Base-by-base conservation (phyloP, 2,888 invertebrate species). In the Epirrhoe tristata region DNA sequence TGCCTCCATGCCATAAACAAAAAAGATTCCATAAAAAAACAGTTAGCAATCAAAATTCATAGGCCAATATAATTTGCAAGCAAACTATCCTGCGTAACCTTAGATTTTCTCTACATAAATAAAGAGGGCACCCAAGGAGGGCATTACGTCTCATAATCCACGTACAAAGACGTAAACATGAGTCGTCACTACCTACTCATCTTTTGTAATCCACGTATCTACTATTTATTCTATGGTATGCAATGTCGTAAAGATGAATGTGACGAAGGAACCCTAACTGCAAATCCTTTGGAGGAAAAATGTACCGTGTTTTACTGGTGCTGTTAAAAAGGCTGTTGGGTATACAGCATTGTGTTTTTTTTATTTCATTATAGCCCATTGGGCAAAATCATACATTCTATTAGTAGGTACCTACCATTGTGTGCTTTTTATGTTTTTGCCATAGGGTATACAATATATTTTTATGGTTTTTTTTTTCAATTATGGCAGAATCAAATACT, bases 71-170 rank as follows among this genome's bases (percentile, higher is more conserved):
- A 85, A 88, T 90, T 89, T 89, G 86, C 88, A 89, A 86, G 80
- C 81, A 82, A 88, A 87, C 83, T 81, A 80, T 77, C 76, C 79
- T 77, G 70, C 72, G 81, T 81, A 82, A 84, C 83, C 83, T 83
- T 81, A 82, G 81, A 78, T 51, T 58, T 67, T 56, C 53, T 61
- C 46, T 60, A 54, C 39, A 60, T 88, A 89, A 90, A 91, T 85
- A 89, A 89, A 81, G 79, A 78, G 80, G 80, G 80, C 82, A 85
- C 87, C 85, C 57, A 50, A 58, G 81, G 78, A 78, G 80, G 24
- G 79, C 82, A 86, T 89, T 86, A 85, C 90, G 88, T 88, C 84
- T 86, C 91, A 91, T 92, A 90, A 91, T 90, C 89, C 90, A 80
- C 85, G 88, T 84, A 90, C 88, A 90, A 90, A 87, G 89, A 84